Base-by-base conservation (phyloP, 2,797 vertebrate species). In the Gambelia wislizenii region DNA sequence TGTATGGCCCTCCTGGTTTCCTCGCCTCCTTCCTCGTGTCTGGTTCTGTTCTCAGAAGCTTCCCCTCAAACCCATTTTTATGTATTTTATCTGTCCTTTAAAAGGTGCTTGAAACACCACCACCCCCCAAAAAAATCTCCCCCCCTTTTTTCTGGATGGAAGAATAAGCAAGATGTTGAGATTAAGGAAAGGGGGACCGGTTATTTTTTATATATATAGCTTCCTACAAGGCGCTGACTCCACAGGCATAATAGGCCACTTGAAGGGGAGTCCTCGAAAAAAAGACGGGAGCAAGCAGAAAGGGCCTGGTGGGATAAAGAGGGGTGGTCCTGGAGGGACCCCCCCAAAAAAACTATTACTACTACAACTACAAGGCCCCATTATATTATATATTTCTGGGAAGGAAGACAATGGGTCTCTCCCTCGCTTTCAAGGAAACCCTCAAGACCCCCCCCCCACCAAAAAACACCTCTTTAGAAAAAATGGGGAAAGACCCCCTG, bases 1-100 rank as follows among this genome's bases (percentile, higher is more conserved):
- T 80, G 83, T 80, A 74, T 47, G 72, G 83, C 69, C 84, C 33
- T 64, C 77, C 25, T 22, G 39, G 72, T 78, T 80, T 80, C 78
- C 81, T 74, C 14, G 64, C 76, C 77, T 80, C 61, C 52, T 72
- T 39, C 76, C 52, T 85, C 25, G 54, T 85, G 83, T 39, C 76
- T 39, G 67, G 42, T 6, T 80, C 22, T 33, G 59, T 75, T 36
- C 77, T n/a, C 67, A 52, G 70, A 20, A 74, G 36, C 42, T 47
- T 64, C 75, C 27, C 70, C 83, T n/a, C 27, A 22, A 6, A 20
- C 44, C 80, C 16, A 25, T 39, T 13, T 79, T 47, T 36, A 44
- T 8, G 75, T 22, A 16, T 42, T 20, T 18, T 7, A 18, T 6
- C 5, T 52, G 44, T 7, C 87, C 74, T 49, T 61, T 6, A 79